Evolutionary conservation across 2,888 invertebrate species (phyloP), one percentile per base, ranked within the genome.

Genomic region (Linnaemya vulpina): DNA sequence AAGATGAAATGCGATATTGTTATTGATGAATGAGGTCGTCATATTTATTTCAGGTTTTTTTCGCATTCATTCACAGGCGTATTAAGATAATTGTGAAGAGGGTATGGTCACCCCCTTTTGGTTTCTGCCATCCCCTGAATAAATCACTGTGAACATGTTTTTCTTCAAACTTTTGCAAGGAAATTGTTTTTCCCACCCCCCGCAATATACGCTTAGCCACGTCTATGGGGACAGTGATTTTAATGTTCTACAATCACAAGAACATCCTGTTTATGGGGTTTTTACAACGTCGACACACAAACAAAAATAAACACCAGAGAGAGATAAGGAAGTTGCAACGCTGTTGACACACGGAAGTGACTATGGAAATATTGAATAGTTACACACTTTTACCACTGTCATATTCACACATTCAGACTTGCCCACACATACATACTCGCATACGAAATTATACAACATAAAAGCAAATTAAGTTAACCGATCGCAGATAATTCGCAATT

Each of bases 261-360:
- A 68, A 51, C 81, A 81, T 75, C 81, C 63, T 75, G 75, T 11
- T 58, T 10, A 58, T 25, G 4, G 22, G 7, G 22, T 55, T 30
- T 30, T 3, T 30, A 5, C 30, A 2, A 51, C 20, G 25, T 9
- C n/a, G 11, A 55, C 10, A 55, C 1, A 53, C 17, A 43, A 22
- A 1, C 2, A 30, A 71, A 43, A 30, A n/a, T 8, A 30, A 75
- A 53, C n/a, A 25, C 43, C n/a, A 30, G 20, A 53, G 65, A 53
- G 65, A 63, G 30, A 20, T 20, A 13, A 43, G 67, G 76, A 76
- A 76, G 58, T 67, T 46, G 11, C n/a, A 20, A 2, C 60, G 43
- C 49, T 62, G 22, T 49, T 35, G 35, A 11, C 10, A 62, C 10
- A 49, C 58, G 73, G 73, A 62, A 74, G 73, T 62, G 22, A 5